A percentile compares a stretch with the other conserved stretches of the same genome.
These are phyloP conservation scores for Andrena flavipes DNA, from an alignment of 2,888 invertebrate species.

Conservation along the genomic window DNA sequence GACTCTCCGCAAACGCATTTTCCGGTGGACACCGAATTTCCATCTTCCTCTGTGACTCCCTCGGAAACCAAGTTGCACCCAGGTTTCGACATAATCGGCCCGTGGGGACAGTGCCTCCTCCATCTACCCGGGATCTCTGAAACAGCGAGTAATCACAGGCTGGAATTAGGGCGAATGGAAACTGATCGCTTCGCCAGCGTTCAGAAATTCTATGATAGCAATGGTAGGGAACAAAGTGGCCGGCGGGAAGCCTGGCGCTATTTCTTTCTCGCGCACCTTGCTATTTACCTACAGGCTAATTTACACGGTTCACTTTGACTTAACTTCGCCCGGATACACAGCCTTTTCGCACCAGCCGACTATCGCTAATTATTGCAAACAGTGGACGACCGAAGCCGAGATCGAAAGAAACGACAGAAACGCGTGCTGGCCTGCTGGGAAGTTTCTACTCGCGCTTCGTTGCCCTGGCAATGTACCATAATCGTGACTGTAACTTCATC, in stretches of 20 bases:
- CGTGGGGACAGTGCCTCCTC: slow-evolving; percentile 81
- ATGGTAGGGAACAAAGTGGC: neutral
- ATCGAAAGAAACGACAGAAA: slow-evolving; percentile 11
- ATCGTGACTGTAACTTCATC: slow-evolving; percentile 15
- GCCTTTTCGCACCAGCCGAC: neutral
- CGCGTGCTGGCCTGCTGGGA: neutral
- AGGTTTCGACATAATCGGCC: slow-evolving; percentile 77
- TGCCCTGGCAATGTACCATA: slow-evolving; percentile 29
- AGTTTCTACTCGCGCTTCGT: neutral
- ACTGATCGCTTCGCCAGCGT: neutral
- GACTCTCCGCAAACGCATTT: slow-evolving; percentile 82
- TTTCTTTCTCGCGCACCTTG: neutral
- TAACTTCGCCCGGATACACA: no score
- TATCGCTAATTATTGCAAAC: slow-evolving; percentile 32
- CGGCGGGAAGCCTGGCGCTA: no score
- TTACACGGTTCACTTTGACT: neutral
- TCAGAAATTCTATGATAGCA: neutral
- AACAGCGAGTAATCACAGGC: slow-evolving; percentile 14
- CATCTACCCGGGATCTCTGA: slow-evolving; percentile 83
- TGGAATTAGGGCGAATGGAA: neutral
- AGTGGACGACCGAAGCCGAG: slow-evolving; percentile 27
- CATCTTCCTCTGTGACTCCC: slow-evolving; percentile 69
- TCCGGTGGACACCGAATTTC: slow-evolving; percentile 73
- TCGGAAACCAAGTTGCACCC: slow-evolving; percentile 83
- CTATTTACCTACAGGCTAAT: neutral